Percentiles rank a stretch among this genome's conserved stretches.
These are phyloP conservation scores for Mythimna pallens DNA, from an alignment of 2,888 invertebrate species.

Conservation along the genomic window DNA sequence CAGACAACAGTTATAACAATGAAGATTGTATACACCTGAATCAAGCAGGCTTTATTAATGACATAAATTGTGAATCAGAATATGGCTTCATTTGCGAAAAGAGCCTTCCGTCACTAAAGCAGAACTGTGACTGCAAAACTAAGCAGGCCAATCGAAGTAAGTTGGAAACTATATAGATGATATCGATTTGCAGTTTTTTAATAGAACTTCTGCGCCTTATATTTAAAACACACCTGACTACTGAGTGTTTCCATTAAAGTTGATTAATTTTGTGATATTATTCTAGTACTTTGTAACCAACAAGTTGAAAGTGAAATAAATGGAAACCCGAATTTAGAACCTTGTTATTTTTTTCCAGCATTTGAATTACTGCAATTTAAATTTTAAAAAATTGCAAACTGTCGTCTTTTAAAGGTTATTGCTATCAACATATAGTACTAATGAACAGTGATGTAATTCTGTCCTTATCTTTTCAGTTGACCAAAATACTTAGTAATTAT, in stretches of 20 bases:
- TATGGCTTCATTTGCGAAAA: constrained; percentile 82
- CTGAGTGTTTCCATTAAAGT: too few relatives aligned
- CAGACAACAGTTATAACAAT: constrained; percentile 71
- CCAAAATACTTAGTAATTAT: too few relatives aligned
- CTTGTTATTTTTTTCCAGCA: too few relatives aligned
- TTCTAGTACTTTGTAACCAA: background rate
- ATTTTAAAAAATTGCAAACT: background rate
- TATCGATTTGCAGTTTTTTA: background rate
- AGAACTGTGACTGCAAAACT: constrained; percentile 76
- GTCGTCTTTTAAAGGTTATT: background rate
- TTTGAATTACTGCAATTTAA: background rate
- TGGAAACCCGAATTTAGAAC: too few relatives aligned
- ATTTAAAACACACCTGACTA: background rate
- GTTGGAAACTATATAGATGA: background rate
- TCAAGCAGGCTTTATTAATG: constrained; percentile 66
- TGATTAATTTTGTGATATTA: too few relatives aligned
- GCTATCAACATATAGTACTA: too few relatives aligned
- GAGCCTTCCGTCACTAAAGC: constrained; percentile 69
- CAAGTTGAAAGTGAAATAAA: background rate
- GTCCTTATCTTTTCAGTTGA: too few relatives aligned
- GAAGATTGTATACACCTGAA: constrained; percentile 72
- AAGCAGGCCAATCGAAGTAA: constrained; percentile 73
- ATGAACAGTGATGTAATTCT: too few relatives aligned
- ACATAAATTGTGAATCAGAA: constrained; percentile 71
- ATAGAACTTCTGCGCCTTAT: background rate